phyloP scores from a whole-genome alignment of 2,797 vertebrate genomes.

The Mus caroli region DNA sequence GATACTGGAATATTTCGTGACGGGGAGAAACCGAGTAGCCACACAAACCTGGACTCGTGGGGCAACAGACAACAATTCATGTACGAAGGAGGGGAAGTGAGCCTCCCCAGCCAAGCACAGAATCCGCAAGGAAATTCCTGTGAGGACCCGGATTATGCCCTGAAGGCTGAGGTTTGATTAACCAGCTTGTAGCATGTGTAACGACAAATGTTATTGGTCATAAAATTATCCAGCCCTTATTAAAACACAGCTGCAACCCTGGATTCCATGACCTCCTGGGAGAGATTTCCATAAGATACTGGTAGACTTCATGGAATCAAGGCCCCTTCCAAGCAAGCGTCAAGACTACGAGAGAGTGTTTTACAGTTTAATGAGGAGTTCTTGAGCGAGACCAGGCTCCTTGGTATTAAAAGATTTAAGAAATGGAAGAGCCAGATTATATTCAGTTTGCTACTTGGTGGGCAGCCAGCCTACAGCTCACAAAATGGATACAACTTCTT shows the following conservation, averaged over 20 bases:
- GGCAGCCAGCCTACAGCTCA: conserved; percentile 69
- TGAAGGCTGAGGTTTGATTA: conserved; percentile 84
- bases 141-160: conserved; percentile 79
- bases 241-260: conserved; percentile 85
- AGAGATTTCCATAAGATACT: conserved; percentile 84
- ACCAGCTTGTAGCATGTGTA: conserved; percentile 84
- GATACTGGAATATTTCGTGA: conserved; percentile 26
- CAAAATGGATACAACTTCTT: conserved; percentile 53
- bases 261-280: conserved; percentile 82
- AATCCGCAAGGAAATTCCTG: conserved; percentile 76
- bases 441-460: conserved; percentile 78
- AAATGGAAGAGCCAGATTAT: conserved; percentile 72
- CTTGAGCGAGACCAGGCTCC: conserved; percentile 82
- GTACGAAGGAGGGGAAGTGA: conserved; percentile 48
- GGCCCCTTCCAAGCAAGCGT: conserved; percentile 59
- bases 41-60: not conserved
- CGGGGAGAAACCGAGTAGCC: not conserved
- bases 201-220: conserved; percentile 85
- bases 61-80: conserved; percentile 53
- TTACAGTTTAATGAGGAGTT: conserved; percentile 82
- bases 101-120: conserved; percentile 63
- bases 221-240: conserved; percentile 86
- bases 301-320: conserved; percentile 73
- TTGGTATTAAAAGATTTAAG: conserved; percentile 78
- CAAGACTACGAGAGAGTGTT: conserved; percentile 68